Evolutionary conservation across 2,113 vertebrate genomes (phyloP).

Genomic region (Tylochromis polylepis): DNA sequence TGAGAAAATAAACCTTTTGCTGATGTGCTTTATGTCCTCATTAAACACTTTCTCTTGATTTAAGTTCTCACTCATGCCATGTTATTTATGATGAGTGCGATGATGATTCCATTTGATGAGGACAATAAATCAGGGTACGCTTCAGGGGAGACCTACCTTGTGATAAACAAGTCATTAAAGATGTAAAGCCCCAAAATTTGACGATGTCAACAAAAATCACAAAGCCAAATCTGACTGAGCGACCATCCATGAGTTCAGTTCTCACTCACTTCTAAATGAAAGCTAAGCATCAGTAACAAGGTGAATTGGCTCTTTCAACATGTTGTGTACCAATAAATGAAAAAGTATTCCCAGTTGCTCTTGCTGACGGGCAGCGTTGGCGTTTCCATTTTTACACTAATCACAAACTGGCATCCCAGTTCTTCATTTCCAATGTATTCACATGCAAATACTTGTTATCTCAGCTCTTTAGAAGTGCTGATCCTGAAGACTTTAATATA

Average conservation of each 20-base stretch:
- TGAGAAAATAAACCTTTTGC: neutral
- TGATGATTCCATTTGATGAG: neutral
- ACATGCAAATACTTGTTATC: neutral
- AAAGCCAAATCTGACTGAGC: neutral
- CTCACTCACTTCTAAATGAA: neutral
- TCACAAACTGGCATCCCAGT: neutral
- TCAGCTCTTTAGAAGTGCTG: neutral
- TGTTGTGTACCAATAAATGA: neutral
- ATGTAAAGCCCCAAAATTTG: neutral
- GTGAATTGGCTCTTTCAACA: neutral
- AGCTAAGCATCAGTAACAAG: neutral
- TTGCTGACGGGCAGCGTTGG: neutral
- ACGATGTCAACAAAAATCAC: neutral
- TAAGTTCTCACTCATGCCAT: neutral
- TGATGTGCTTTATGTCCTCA: neutral
- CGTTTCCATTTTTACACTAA: neutral
- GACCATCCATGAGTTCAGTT: neutral
- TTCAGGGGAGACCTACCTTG: neutral
- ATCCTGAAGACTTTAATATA: neutral
- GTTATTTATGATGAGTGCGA: neutral
- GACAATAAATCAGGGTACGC: neutral
- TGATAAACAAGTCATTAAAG: neutral
- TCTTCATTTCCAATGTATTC: neutral
- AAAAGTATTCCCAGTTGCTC: neutral
- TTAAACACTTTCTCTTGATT: neutral